phyloP scores from a whole-genome alignment of 2,888 invertebrate genomes.

The Amaurobius ferox region DNA sequence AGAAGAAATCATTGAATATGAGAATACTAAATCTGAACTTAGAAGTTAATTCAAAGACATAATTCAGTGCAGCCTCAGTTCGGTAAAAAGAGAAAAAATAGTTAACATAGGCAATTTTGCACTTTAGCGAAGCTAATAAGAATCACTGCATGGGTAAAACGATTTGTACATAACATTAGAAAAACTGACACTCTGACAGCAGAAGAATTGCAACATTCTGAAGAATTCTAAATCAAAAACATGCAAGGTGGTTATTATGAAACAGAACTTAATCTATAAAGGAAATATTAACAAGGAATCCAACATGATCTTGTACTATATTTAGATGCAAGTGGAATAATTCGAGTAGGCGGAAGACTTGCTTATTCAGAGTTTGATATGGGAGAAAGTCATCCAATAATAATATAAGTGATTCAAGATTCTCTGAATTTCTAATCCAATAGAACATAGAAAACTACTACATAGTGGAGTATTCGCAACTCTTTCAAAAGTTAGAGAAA shows the following conservation, averaged over 20 bases:
- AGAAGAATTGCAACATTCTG: neutral
- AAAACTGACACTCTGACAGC: neutral
- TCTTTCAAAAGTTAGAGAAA: conserved; percentile 65
- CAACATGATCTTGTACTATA: neutral
- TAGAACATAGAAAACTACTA: conserved; percentile 70
- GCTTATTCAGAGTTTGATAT: neutral
- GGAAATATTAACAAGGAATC: neutral
- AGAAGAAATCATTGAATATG: neutral
- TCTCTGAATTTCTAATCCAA: neutral
- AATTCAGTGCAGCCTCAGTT: too few species aligned
- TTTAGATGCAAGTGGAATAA: neutral
- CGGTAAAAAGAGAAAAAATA: too few species aligned
- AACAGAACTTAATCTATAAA: neutral
- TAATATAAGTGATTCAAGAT: neutral
- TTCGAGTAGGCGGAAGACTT: conserved; percentile 18
- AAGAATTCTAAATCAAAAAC: neutral
- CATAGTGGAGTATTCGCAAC: conserved; percentile 74
- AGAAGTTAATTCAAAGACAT: neutral
- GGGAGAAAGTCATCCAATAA: neutral
- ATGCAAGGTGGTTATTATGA: neutral
- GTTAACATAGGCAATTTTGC: too few species aligned
- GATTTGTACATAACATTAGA: neutral
- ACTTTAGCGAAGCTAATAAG: conserved; percentile 6
- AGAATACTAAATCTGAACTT: neutral
- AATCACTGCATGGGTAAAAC: neutral